These are phyloP conservation scores for Peromyscus californicus DNA, from an alignment of 2,113 vertebrate species.

Conservation along the genomic window DNA sequence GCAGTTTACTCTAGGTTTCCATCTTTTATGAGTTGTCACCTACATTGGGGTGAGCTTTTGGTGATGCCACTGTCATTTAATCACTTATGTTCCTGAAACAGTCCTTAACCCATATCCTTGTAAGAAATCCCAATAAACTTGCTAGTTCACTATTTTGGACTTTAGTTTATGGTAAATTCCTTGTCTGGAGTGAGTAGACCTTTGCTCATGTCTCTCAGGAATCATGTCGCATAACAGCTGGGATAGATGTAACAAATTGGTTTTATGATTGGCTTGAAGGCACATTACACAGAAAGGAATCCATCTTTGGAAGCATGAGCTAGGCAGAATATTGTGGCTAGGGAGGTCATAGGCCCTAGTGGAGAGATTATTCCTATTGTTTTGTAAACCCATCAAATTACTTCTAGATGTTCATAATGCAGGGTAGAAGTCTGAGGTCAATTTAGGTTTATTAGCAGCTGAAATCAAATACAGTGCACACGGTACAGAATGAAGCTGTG, in stretches of 20 bases:
- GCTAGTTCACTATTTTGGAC: not conserved
- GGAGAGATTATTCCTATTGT: not conserved
- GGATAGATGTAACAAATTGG: not conserved
- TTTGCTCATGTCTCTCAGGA: not conserved
- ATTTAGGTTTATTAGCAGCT: too few species aligned
- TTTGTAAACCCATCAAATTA: not conserved
- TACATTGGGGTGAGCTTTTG: not conserved
- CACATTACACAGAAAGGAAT: not conserved
- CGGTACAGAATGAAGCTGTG: too few species aligned
- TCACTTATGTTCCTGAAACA: not conserved
- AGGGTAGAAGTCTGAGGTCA: too few species aligned
- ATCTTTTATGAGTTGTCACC: not conserved
- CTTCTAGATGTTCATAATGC: not conserved
- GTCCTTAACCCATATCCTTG: not conserved
- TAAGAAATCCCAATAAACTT: not conserved
- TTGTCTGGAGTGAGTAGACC: not conserved
- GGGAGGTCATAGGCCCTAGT: too few species aligned
- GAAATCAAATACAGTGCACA: too few species aligned
- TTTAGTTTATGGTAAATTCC: not conserved
- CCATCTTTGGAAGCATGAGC: not conserved
- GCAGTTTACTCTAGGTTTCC: not conserved
- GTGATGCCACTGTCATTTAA: not conserved
- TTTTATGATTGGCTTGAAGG: not conserved
- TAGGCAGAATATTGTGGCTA: not conserved
- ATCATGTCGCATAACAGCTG: not conserved